phyloP scores from a whole-genome alignment of 2,888 invertebrate species.

The Lordiphosa andalusiaca region DNA sequence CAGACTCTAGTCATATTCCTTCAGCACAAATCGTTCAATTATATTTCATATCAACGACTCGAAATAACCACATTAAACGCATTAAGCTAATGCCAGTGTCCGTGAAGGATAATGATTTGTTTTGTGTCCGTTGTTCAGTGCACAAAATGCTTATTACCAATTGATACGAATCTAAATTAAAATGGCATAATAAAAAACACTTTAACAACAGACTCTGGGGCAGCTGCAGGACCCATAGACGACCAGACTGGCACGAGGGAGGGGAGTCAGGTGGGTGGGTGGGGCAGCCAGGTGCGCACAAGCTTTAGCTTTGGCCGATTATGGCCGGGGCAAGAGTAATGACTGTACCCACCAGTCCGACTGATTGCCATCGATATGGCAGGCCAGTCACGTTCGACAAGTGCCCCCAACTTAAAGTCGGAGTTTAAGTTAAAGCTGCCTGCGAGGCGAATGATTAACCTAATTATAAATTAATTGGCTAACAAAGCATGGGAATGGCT shows the following conservation, averaged over 20 bases:
- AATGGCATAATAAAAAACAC: slow-evolving; percentile 70
- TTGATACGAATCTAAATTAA: slow-evolving; percentile 74
- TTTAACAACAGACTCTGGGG: slow-evolving; percentile 41
- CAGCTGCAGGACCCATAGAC: slow-evolving; percentile 20
- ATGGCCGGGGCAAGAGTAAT: slow-evolving; percentile 3
- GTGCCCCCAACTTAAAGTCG: slow-evolving; percentile 29
- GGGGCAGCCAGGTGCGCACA: not conserved
- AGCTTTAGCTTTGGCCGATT: not conserved
- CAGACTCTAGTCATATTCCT: too few species aligned
- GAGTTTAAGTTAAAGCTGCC: slow-evolving; percentile 16
- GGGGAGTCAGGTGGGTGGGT: too few species aligned
- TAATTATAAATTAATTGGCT: slow-evolving; percentile 72
- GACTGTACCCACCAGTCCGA: slow-evolving; percentile 1
- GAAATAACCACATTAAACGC: too few species aligned
- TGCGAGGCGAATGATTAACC: slow-evolving; percentile 55
- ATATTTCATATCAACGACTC: too few species aligned
- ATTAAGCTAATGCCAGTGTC: slow-evolving; percentile 51
- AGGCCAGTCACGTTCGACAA: slow-evolving; percentile 65
- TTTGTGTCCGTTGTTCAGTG: slow-evolving; percentile 26
- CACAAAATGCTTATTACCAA: slow-evolving; percentile 62
- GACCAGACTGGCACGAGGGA: too few species aligned
- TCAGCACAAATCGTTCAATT: slow-evolving; percentile 10
- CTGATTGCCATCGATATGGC: slow-evolving; percentile 50
- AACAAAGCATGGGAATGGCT: slow-evolving; percentile 43
- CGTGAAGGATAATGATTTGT: slow-evolving; percentile 39